Base-by-base conservation (phyloP, 2,113 vertebrate species). In the Ancistrus triradiatus region DNA sequence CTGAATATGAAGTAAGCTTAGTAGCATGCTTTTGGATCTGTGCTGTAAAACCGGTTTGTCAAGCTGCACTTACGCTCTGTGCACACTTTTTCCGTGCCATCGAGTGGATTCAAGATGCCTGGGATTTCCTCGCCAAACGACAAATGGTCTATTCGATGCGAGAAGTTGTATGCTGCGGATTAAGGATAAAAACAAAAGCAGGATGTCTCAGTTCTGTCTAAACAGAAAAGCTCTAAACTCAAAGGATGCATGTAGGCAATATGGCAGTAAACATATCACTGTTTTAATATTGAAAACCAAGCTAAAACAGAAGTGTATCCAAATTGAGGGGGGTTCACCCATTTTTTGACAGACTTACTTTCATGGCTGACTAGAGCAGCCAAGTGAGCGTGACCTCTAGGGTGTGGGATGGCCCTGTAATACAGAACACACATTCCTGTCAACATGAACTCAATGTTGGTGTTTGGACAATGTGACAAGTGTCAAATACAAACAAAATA, bases 131-230 rank as follows among this genome's bases (percentile, higher is more conserved):
- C 96, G 73, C 96, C 96, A 74, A 99, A 99, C 31, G 96, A 99
- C 65, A 98, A 82, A 74, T 99, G 95, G 78, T 99, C 95, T 80
- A 99, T 95, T 72, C 96, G 93, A 21, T 99, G 96, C 71, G 96
- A 99, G 75, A 99, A 99, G 79, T 99, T 99, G 76, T 92, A 97
- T 33, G 88, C 96, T 99, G 81, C 35, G 64, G 64, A 59, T 25
- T 2, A n/a, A 33, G 1, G 10, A 21, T 13, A 2, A 3, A 18
- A 43, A 31, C n/a, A n/a, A n/a, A n/a, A n/a, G n/a, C n/a, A n/a
- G n/a, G n/a, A n/a, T n/a, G n/a, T n/a, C n/a, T n/a, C n/a, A n/a
- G n/a, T n/a, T n/a, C n/a, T n/a, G n/a, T n/a, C n/a, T n/a, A n/a
- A n/a, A n/a, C n/a, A n/a, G n/a, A 6, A 38, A 18, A 31, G 7